Conservation (phyloP, 2,888 invertebrate genomes). For the Drosophila suboccidentalis region DNA sequence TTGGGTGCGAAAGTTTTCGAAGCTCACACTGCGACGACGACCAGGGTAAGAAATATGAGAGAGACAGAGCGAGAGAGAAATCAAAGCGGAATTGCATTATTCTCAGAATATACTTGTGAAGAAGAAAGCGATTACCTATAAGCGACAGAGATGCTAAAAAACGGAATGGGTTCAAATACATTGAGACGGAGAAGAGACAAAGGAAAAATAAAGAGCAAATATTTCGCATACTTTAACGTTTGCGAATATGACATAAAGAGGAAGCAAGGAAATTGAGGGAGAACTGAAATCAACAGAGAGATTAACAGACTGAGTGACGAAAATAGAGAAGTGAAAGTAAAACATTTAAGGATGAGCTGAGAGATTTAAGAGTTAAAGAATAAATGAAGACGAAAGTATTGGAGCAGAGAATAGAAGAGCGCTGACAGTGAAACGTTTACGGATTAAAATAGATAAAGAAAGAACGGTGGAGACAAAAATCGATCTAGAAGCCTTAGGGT, state of each 20-base stretch:
- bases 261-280: no score
- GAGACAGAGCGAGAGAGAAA: neutral
- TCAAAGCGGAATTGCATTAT: neutral
- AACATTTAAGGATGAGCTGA: no score
- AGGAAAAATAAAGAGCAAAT: neutral
- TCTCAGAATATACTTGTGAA: neutral
- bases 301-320: neutral
- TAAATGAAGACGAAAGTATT: no score
- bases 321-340: neutral
- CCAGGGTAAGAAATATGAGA: no score
- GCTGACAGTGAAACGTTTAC: neutral
- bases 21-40: conserved; percentile 7
- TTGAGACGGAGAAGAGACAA: neutral
- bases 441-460: neutral
- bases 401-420: neutral
- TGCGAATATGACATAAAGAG: neutral
- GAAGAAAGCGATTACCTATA: neutral
- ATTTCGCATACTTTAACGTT: neutral
- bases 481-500: no score
- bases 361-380: no score
- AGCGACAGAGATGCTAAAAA: neutral
- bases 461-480: no score
- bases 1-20: conserved; percentile 41
- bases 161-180: neutral
- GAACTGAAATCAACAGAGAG: neutral